Base-by-base conservation (phyloP, 2,888 invertebrate species). In the Drosophila suboccidentalis region DNA sequence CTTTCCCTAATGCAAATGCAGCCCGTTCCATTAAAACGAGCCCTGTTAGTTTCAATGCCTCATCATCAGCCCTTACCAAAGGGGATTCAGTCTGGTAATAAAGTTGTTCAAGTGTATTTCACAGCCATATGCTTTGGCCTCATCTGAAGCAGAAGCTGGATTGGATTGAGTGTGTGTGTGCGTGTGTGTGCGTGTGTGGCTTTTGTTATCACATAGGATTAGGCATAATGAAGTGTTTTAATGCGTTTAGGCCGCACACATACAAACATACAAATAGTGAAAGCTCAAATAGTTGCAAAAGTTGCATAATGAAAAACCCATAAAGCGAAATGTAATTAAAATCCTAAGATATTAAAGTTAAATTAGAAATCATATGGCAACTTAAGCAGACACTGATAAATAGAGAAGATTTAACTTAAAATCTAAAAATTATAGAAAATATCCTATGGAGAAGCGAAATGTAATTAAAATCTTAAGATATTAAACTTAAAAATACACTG, bases 171-270 rank as follows among this genome's bases (percentile, higher is more conserved):
- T 29, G 32, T 46, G 22, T 36, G n/a, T 41, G 63, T 46, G 26
- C 1, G 68, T 51, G 70, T 61, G 64, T 54, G 63, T 71, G 73
- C 63, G 80, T 69, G 77, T 86, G 81, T 86, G 75, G 85, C 90
- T 81, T 86, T 87, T 87, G 90, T 87, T 89, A 87, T 87, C 90
- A 89, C 82, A 90, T 66, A 71, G 90, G 90, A 87, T 87, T 90
- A 90, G 75, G 64, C 79, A 84, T 89, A 90, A 87, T 87, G 86
- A 87, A 87, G 86, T 87, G 86, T 87, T 90, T 87, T 87, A 87
- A 87, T 87, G 85, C 86, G 86, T 87, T 87, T 90, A 86, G 78
- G 65, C 77, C 71, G 62, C 69, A 71, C 80, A 82, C 50, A 51
- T 15, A 43, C 15, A 59, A 15, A 58, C n/a, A 74, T 15, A 62